Base-by-base conservation (phyloP, 2,888 invertebrate genomes). In the Cheiracanthium punctorium region DNA sequence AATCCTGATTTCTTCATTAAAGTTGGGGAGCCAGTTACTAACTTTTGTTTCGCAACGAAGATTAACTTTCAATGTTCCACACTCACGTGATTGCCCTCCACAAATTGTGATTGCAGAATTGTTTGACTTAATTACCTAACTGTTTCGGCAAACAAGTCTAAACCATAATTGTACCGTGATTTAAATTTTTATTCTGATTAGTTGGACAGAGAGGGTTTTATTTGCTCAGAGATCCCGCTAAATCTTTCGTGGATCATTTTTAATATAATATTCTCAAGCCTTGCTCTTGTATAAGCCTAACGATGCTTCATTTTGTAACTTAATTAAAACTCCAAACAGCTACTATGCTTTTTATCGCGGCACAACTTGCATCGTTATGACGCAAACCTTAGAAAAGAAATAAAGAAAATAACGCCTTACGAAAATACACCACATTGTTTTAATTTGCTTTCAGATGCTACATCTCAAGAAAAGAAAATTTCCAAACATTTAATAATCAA, bases 91-190 rank as follows among this genome's bases (percentile, higher is more conserved):
- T 29, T 52, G 73, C 52, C n/a, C 48, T 30, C 77, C 52, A 81
- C 74, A 72, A 73, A 67, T 84, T 52, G 41, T 76, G 73, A 77
- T 67, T 77, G 17, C 77, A 77, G 43, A 77, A 37, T 72, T 84
- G 82, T 84, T 84, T 84, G 82, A 72, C 77, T 64, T 84, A 72
- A 77, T 84, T 84, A 84, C 65, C 77, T 84, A 84, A 84, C 73
- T 73, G 67, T 65, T 73, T 41, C 37, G 28, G 82, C 77, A 84
- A 84, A 84, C 77, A 84, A 30, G 41, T 43, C 67, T 71, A 65
- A 28, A 67, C 73, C 77, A 52, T 82, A 82, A 82, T 72, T 76
- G 75, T 64, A 75, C 64, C 82, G 82, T 84, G 82, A 84, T 84
- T 84, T 84, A 77, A 77, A 84, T 84, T 84, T 71, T 48, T 77